Evolutionary conservation across 2,797 vertebrate genomes (phyloP).

Genomic region (Brachymystax lenok): DNA sequence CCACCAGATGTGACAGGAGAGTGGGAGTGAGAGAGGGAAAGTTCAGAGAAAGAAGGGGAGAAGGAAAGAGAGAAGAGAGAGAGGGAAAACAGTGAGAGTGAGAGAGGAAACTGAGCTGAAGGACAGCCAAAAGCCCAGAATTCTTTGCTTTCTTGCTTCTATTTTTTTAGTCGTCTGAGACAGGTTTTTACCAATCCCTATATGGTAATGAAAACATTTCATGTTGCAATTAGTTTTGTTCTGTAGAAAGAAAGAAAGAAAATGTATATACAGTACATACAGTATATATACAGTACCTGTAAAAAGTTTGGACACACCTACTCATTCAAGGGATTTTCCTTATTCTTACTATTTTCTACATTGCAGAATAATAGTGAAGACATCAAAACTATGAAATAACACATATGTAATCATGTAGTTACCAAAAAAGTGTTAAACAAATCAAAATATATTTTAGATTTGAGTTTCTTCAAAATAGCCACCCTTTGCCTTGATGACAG

Average conservation of each 20-base stretch:
- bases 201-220: conserved; percentile 63
- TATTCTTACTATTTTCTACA: too few species aligned
- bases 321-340: too few species aligned
- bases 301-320: too few species aligned
- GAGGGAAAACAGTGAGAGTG: conserved; percentile 37
- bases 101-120: conserved; percentile 58
- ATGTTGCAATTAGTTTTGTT: conserved; percentile 23
- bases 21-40: conserved; percentile 56
- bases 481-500: too few species aligned
- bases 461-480: too few species aligned
- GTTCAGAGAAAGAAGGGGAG: conserved; percentile 41
- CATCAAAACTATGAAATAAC: too few species aligned
- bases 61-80: conserved; percentile 19
- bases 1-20: conserved; percentile 84
- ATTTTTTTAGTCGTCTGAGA: conserved; percentile 33
- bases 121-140: conserved; percentile 66
- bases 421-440: too few species aligned
- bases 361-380: too few species aligned
- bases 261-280: too few species aligned
- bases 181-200: conserved; percentile 51
- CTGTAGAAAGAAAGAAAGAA: background rate
- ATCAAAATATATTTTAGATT: too few species aligned
- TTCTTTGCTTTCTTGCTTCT: conserved; percentile 63
- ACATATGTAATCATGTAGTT: too few species aligned
- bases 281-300: too few species aligned